phyloP scores from a whole-genome alignment of 1,140 invertebrate genomes.

The Varroa destructor region DNA sequence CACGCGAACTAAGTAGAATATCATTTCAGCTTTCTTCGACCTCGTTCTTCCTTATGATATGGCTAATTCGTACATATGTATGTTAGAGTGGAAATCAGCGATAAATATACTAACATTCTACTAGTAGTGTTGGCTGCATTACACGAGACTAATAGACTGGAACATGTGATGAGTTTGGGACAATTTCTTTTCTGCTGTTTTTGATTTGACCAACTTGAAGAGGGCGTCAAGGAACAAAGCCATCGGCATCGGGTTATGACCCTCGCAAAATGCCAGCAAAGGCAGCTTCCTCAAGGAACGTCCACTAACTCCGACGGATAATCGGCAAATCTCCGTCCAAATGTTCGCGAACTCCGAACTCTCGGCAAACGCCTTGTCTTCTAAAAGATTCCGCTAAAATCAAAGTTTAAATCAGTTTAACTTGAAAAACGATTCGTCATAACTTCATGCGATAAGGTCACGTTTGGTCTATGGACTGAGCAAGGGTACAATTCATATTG shows the following conservation, averaged over 20 bases:
- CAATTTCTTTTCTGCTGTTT: conserved; percentile 13
- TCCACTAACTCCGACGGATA: conserved; percentile 56
- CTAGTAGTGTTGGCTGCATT: too few species aligned
- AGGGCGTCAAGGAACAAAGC: not conserved
- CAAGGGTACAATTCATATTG: too few species aligned
- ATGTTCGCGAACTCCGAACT: not conserved
- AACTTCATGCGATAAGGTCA: too few species aligned
- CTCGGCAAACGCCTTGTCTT: not conserved
- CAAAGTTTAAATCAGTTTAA: too few species aligned
- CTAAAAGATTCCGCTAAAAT: not conserved
- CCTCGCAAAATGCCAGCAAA: conserved; percentile 51
- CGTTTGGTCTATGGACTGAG: too few species aligned
- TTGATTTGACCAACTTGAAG: conserved; percentile 16
- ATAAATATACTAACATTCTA: too few species aligned
- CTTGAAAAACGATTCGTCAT: too few species aligned
- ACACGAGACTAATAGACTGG: conserved; percentile 25
- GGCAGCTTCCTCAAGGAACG: conserved; percentile 71
- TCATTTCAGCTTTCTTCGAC: too few species aligned
- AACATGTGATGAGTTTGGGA: conserved; percentile 22
- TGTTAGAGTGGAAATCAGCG: too few species aligned
- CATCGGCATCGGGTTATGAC: conserved; percentile 13
- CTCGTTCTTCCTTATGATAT: too few species aligned
- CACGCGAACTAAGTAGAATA: too few species aligned
- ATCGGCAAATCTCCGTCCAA: conserved; percentile 18
- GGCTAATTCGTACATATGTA: too few species aligned